A percentile compares a stretch with the other conserved stretches of the same genome.
These are phyloP conservation scores for Drosophila macrospina DNA, from an alignment of 2,888 invertebrate genomes.

Conservation along the genomic window DNA sequence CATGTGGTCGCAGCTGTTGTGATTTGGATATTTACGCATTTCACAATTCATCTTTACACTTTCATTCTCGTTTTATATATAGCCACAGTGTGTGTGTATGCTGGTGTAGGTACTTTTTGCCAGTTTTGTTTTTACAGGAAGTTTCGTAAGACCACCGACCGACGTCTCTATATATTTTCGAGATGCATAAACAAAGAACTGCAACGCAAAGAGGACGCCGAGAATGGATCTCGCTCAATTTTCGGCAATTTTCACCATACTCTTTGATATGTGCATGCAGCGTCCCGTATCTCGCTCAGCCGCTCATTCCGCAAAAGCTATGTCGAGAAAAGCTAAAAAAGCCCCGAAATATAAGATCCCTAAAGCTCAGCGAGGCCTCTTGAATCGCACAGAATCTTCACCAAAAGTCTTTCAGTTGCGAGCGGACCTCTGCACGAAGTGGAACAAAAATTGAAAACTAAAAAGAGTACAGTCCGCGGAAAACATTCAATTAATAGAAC, in stretches of 20 bases:
- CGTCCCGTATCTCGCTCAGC: constrained; percentile 45
- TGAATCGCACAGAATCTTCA: constrained; percentile 56
- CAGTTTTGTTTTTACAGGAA: constrained; percentile 69
- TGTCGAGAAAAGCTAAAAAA: constrained; percentile 52
- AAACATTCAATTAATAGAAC: constrained; percentile 81
- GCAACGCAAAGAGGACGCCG: constrained; percentile 53
- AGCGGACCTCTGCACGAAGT: constrained; percentile 86
- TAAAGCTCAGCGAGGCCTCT: constrained; percentile 72
- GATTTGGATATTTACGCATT: constrained; percentile 48
- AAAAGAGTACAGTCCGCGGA: constrained; percentile 85
- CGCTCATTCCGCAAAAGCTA: constrained; percentile 56
- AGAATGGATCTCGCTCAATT: constrained; percentile 35
- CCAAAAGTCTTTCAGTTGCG: constrained; percentile 85
- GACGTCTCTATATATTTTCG: constrained; percentile 16
- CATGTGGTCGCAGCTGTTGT: constrained; percentile 53
- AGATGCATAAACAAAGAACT: constrained; percentile 75
- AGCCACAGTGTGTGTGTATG: constrained; percentile 6
- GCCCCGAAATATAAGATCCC: constrained; percentile 69
- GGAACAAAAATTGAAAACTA: constrained; percentile 83
- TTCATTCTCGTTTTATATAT: constrained; percentile 30
- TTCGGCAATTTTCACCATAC: constrained; percentile 58
- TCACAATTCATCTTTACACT: constrained; percentile 37
- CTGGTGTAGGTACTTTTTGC: constrained; percentile 26
- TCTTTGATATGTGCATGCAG: constrained; percentile 34
- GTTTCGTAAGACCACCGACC: constrained; percentile 71